Base-by-base conservation (phyloP, 2,888 invertebrate species). In the Nymphalis urticae region DNA sequence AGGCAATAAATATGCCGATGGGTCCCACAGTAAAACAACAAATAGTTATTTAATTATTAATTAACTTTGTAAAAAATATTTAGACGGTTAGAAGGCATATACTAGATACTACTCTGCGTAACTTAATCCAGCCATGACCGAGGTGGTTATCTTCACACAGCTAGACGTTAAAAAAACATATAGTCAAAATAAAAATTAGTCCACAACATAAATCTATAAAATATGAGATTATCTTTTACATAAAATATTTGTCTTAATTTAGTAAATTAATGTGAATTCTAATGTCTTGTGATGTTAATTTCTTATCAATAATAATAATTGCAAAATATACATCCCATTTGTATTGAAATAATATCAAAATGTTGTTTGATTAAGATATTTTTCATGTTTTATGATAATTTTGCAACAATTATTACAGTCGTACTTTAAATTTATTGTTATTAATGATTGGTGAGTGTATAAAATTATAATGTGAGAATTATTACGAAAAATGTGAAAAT, bases 241-340 rank as follows among this genome's bases (percentile, higher is more conserved):
- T 36, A 54, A 27, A 27, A 54, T 27, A 16, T 54, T 54, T 24
- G 54, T 58, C 36, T 58, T 9, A 36, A n/a, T 58, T 19, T 36
- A 42, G 42, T 42, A n/a, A 36, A 0, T 36, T 8, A 58, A 58
- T 19, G 3, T 17, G 10, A 36, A 58, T 58, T 58, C n/a, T 19
- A 58, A 42, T 58, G 19, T 50, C 8, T 58, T 58, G 58, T 58
- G 58, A 58, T 58, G 58, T 58, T 21, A 36, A 19, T 42, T 27
- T 27, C 16, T 27, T 17, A 54, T 10, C 17, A 48, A 16, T 62
- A 21, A 50, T 50, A 48, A 59, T 58, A 53, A 36, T n/a, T 56
- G 51, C 54, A 64, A 64, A 69, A 62, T 56, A 62, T 59, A 50
- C n/a, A 32, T 32, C 6, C 27, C 19, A 42, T 42, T n/a, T 36